A percentile compares a stretch with the other conserved stretches of the same genome.
phyloP scores from a whole-genome alignment of 1,140 invertebrate species.

The Planococcus citri region DNA sequence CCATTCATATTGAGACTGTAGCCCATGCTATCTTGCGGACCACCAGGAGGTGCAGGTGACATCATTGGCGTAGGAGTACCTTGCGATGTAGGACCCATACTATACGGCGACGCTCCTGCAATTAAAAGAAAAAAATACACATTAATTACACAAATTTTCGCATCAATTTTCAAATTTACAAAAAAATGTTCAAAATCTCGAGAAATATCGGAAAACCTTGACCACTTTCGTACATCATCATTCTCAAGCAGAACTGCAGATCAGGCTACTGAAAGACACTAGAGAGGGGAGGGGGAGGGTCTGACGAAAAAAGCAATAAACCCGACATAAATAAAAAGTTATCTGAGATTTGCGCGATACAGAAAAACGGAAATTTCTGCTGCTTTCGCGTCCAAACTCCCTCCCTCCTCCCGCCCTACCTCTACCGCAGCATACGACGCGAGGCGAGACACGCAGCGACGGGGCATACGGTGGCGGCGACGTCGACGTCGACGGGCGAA shows the following conservation, averaged over 20 bases:
- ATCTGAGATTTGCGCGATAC: background rate
- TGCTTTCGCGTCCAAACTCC: background rate
- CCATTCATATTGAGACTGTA: conserved; percentile 75
- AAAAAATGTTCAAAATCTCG: no score
- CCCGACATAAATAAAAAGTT: background rate
- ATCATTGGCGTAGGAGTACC: conserved; percentile 84
- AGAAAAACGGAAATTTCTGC: background rate
- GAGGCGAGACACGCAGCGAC: no score
- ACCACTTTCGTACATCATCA: no score
- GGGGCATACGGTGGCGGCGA: no score
- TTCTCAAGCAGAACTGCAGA: no score
- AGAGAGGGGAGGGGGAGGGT: background rate
- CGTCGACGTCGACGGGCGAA: background rate
- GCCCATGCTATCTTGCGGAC: conserved; percentile 68
- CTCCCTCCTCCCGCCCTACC: no score
- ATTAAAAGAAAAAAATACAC: conserved; percentile 29
- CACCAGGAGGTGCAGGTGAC: conserved; percentile 69
- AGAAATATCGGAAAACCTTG: no score
- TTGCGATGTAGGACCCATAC: conserved; percentile 66
- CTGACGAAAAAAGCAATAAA: background rate
- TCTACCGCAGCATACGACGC: background rate
- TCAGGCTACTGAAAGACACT: no score
- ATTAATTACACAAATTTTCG: background rate
- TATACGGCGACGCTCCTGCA: conserved; percentile 79
- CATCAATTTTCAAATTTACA: no score